Conservation (phyloP, 2,888 invertebrate species). For the Leptinotarsa rubiginosa region DNA sequence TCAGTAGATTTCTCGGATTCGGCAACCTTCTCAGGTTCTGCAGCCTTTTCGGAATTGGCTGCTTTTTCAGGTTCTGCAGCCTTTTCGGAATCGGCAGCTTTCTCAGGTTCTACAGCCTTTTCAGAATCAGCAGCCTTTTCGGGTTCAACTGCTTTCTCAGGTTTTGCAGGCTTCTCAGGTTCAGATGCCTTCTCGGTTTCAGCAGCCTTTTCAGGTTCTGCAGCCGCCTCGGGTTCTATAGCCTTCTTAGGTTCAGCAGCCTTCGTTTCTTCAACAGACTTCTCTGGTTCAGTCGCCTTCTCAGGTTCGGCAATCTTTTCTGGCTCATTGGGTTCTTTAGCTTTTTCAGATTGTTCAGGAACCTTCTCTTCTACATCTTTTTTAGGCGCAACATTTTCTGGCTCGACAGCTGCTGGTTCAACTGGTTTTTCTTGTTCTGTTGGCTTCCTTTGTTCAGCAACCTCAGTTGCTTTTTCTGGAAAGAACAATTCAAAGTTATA, state of each 20-base stretch:
- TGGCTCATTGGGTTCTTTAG: background rate
- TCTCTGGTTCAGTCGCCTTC: background rate
- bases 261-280: background rate
- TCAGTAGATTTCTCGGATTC: background rate
- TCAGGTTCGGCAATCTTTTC: background rate
- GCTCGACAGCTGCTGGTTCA: background rate
- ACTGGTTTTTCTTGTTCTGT: slow-evolving; percentile 5
- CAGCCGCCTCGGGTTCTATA: background rate
- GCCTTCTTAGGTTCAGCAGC: background rate
- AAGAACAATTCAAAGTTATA: background rate
- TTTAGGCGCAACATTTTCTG: too few relatives aligned
- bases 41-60: background rate
- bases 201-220: slow-evolving; percentile 2
- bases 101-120: background rate
- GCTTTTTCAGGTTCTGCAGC: background rate
- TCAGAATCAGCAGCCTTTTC: slow-evolving; percentile 25
- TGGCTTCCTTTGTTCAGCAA: background rate
- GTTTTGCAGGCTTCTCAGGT: slow-evolving; percentile 27
- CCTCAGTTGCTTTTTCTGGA: slow-evolving; percentile 31
- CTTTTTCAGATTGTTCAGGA: background rate
- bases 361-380: background rate
- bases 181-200: background rate
- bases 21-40: background rate
- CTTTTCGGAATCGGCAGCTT: background rate
- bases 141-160: slow-evolving; percentile 40